Conservation (phyloP, 2,797 vertebrate genomes). For the Xenentodon cancila region DNA sequence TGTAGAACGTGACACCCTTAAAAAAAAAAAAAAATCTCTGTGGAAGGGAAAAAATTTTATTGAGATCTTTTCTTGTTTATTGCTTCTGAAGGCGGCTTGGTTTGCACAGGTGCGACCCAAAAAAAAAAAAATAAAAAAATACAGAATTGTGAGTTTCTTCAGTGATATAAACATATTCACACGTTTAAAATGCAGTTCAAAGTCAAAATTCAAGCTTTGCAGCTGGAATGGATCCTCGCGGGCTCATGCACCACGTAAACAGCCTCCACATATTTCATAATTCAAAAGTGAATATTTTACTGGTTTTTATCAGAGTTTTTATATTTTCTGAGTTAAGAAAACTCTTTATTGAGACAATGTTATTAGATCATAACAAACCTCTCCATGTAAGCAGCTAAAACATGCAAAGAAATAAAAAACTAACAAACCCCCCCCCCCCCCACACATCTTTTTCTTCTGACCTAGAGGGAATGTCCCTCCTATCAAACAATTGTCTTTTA, state of each 20-base stretch:
- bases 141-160: neutral
- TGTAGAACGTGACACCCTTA: slow-evolving; percentile 72
- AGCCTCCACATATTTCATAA: no score
- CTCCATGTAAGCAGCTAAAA: no score
- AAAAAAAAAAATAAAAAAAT: neutral
- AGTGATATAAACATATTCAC: neutral
- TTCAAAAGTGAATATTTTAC: no score
- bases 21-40: slow-evolving; percentile 45
- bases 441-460: no score
- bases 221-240: no score
- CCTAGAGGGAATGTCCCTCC: neutral
- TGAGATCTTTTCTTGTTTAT: slow-evolving; percentile 63
- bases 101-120: slow-evolving; percentile 63
- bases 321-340: no score
- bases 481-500: slow-evolving; percentile 23
- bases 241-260: no score
- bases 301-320: no score
- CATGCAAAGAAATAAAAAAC: no score
- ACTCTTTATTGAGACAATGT: no score
- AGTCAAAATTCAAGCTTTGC: neutral
- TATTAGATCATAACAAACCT: no score
- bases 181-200: neutral
- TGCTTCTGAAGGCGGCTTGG: slow-evolving; percentile 33
- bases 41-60: slow-evolving; percentile 52
- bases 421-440: no score